phyloP scores from a whole-genome alignment of 2,113 vertebrate species.

The Ammodytes dubius region DNA sequence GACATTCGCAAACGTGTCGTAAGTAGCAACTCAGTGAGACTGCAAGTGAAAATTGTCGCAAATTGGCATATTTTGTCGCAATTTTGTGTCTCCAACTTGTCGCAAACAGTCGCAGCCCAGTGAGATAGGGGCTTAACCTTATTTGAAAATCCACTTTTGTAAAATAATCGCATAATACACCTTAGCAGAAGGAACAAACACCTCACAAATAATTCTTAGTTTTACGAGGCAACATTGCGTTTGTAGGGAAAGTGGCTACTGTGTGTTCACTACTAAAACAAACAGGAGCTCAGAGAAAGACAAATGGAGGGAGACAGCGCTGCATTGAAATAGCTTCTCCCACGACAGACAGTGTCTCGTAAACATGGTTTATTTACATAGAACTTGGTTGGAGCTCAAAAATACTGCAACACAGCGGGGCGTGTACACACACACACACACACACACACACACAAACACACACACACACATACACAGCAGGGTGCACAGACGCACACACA shows the following conservation, averaged over 20 bases:
- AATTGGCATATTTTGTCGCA: too few relatives aligned
- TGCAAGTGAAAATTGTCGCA: too few relatives aligned
- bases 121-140: too few relatives aligned
- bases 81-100: too few relatives aligned
- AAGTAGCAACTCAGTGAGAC: too few relatives aligned
- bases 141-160: neutral
- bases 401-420: neutral
- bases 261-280: conserved; percentile 49
- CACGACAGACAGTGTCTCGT: conserved; percentile 29
- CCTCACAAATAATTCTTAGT: neutral
- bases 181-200: neutral
- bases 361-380: conserved; percentile 61
- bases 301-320: conserved; percentile 49
- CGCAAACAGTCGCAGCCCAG: too few relatives aligned
- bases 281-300: conserved; percentile 15
- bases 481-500: neutral
- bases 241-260: conserved; percentile 4
- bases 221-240: neutral
- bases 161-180: conserved; percentile 10
- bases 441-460: conserved; percentile 8
- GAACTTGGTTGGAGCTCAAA: conserved; percentile 41
- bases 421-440: neutral
- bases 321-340: conserved; percentile 53
- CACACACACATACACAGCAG: conserved; percentile 10
- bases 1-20: too few relatives aligned